phyloP scores from a whole-genome alignment of 2,797 vertebrate species.

The Eulemur albifrons region DNA sequence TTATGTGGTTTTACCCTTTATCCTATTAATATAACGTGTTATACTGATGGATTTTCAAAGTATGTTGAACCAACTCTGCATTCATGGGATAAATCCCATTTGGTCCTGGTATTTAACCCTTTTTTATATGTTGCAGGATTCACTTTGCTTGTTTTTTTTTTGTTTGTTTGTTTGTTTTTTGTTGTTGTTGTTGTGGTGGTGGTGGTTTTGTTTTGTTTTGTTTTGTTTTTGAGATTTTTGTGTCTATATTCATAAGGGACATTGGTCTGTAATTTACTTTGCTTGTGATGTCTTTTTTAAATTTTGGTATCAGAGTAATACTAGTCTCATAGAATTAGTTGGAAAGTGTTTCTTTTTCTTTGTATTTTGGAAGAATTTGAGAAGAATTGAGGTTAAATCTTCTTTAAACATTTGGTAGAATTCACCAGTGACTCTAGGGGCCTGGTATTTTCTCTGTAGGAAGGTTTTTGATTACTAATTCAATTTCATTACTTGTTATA shows the following conservation, averaged over 20 bases:
- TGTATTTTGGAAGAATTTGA: neutral
- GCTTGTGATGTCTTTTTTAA: neutral
- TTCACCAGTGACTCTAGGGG: neutral
- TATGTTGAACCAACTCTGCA: neutral
- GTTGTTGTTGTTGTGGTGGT: no score
- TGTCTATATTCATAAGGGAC: neutral
- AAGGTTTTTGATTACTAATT: neutral
- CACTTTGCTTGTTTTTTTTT: neutral
- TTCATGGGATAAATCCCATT: neutral
- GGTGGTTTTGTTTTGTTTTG: no score
- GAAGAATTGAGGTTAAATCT: neutral
- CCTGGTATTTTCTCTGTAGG: neutral
- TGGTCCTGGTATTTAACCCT: neutral
- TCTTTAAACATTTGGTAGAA: neutral
- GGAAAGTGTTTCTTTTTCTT: neutral
- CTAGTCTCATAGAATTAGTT: neutral
- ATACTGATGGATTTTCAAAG: neutral
- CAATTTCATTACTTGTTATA: neutral
- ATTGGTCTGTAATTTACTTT: neutral
- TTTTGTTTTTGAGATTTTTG: neutral
- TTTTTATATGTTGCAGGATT: neutral
- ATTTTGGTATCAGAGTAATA: neutral
- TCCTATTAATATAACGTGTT: neutral
- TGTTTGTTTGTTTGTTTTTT: neutral
- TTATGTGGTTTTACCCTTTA: neutral